phyloP scores from a whole-genome alignment of 23 tunicate genomes.

The Trididemnum clinides region DNA sequence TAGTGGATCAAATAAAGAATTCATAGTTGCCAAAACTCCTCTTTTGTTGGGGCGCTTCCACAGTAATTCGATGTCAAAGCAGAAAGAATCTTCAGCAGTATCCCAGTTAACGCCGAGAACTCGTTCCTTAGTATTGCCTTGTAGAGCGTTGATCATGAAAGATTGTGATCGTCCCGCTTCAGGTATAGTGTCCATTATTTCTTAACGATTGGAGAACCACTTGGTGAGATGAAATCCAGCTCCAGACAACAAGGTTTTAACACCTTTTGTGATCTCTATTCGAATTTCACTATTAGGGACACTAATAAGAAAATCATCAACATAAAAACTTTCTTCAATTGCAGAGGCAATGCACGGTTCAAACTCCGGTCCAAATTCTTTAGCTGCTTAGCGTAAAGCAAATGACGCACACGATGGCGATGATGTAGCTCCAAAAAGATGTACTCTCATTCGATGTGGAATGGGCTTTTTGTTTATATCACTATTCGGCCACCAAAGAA shows the following conservation, averaged over 20 bases:
- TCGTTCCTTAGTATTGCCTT: conserved; percentile 1
- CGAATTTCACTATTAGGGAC: not conserved
- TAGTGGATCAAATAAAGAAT: conserved; percentile 7
- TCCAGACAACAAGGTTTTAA: not conserved
- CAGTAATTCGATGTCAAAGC: not conserved
- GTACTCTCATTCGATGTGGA: conserved; percentile 29
- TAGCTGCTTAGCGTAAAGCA: conserved; percentile 16
- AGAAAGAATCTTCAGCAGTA: not conserved
- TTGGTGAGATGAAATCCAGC: not conserved
- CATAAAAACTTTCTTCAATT: conserved; percentile 40
- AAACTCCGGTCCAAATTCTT: conserved; percentile 18
- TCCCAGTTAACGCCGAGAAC: conserved; percentile 43
- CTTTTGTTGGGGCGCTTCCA: conserved; percentile 34
- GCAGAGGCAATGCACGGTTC: not conserved
- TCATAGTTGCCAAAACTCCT: not conserved
- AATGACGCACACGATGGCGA: conserved; percentile 49
- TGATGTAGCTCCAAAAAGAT: conserved; percentile 45
- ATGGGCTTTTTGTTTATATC: not conserved
- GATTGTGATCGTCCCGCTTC: not conserved
- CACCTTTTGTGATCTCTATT: not conserved
- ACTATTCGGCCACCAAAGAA: conserved; percentile 46
- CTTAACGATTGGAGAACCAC: not conserved
- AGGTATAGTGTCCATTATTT: not conserved
- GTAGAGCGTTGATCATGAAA: not conserved
- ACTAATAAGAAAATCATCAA: conserved; percentile 15